phyloP scores from a whole-genome alignment of 2,797 vertebrate genomes.

The Fundulus diaphanus region DNA sequence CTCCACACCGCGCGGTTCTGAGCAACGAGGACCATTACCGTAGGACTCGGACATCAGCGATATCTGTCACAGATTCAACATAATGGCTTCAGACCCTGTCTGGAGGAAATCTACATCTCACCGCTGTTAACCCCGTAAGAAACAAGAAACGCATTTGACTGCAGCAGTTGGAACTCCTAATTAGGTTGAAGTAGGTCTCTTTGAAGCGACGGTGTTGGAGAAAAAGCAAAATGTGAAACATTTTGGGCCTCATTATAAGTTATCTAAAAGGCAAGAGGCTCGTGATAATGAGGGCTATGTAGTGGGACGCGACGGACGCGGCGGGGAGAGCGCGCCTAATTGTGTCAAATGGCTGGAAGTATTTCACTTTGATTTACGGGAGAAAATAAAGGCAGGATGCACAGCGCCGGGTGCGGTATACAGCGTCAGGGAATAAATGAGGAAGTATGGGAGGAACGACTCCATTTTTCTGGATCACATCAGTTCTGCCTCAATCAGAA shows the following conservation, averaged over 20 bases:
- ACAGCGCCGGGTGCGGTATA: slow-evolving; percentile 49
- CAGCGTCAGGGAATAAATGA: slow-evolving; percentile 66
- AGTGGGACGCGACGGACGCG: slow-evolving; percentile 74
- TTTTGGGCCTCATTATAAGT: slow-evolving; percentile 82
- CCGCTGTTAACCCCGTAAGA: slow-evolving; percentile 72
- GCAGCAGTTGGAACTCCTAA: slow-evolving; percentile 76
- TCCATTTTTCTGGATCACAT: slow-evolving; percentile 32
- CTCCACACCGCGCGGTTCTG: slow-evolving; percentile 32
- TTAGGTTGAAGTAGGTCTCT: slow-evolving; percentile 80
- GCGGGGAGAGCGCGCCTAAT: slow-evolving; percentile 76
- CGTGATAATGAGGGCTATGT: slow-evolving; percentile 80
- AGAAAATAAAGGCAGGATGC: slow-evolving; percentile 50
- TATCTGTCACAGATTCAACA: slow-evolving; percentile 67
- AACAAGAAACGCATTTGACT: slow-evolving; percentile 75
- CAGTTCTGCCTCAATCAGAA: slow-evolving; percentile 1
- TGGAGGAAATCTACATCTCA: slow-evolving; percentile 66
- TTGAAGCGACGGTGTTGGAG: slow-evolving; percentile 78
- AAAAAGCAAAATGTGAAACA: slow-evolving; percentile 80
- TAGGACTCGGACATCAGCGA: slow-evolving; percentile 54
- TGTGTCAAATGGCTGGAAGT: slow-evolving; percentile 82
- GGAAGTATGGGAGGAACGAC: slow-evolving; percentile 50
- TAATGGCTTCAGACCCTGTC: slow-evolving; percentile 69
- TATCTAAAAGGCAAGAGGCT: slow-evolving; percentile 78
- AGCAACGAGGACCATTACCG: slow-evolving; percentile 47
- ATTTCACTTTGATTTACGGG: slow-evolving; percentile 77